Evolutionary conservation across 2,797 vertebrate species (phyloP), one percentile per base, ranked within the genome.

Genomic region (Paramormyrops hopkinsi): DNA sequence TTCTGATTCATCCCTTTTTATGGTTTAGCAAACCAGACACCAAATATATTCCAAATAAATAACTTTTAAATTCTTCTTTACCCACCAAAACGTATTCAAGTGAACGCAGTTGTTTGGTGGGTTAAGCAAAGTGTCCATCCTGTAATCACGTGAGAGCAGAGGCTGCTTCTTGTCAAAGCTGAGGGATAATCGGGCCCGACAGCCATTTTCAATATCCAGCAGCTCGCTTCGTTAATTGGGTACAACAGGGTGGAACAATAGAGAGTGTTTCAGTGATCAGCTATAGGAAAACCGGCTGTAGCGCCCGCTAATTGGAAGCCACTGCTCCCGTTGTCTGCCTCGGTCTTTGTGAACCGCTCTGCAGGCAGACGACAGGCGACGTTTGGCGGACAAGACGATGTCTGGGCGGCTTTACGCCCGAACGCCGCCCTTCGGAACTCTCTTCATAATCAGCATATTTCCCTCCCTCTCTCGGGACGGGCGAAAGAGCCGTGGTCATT

Each of bases 311-410:
- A 91, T 88, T 91, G 92, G 92, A 90, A 92, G 73, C 90, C 2
- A 46, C 83, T 8, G 14, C 89, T 91, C 89, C 88, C 82, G 46
- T 88, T 56, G 91, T 22, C 89, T 83, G n/a, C 48, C 88, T 82
- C 88, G 17, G 79, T 87, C 83, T 92, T 89, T 91, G 93, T 93
- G 82, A 88, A 3, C 86, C 76, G 91, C 90, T 90, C 90, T 90
- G 88, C 79, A 88, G 53, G 90, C 91, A 90, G 90, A 89, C 92
- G 94, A 89, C 88, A 92, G 94, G 91, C 91, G 93, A 93, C 93
- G 91, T 37, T 17, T 86, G 82, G 83, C 1, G 17, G 92, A 92
- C 91, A 93, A 94, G 93, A 90, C 89, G 83, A 92, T 92, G 92
- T 94, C 93, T 88, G 86, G 88, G 89, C 88, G 86, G 88, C 91